phyloP scores from a whole-genome alignment of 23 tunicate species.

The Ascidia mentula region DNA sequence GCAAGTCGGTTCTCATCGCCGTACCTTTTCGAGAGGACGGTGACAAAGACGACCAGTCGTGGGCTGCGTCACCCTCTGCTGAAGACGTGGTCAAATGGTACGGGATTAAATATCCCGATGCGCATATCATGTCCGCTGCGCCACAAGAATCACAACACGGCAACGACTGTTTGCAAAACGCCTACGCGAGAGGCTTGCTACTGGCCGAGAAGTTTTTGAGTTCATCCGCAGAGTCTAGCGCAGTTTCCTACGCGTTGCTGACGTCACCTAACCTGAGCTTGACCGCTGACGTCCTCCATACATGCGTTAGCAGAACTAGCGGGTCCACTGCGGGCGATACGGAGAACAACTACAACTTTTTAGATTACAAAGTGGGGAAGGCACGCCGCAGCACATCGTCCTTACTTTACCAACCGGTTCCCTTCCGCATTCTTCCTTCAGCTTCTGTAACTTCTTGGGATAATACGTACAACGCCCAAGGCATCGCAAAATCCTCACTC shows the following conservation, averaged over 20 bases:
- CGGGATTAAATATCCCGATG: constrained; percentile 46
- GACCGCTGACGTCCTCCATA: constrained; percentile 15
- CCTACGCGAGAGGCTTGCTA: constrained; percentile 28
- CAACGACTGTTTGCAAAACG: not conserved
- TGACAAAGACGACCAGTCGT: not conserved
- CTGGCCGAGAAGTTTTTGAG: not conserved
- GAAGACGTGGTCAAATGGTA: constrained; percentile 60
- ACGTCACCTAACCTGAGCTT: constrained; percentile 39
- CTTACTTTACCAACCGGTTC: constrained; percentile 55
- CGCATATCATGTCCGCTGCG: constrained; percentile 24
- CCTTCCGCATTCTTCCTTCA: constrained; percentile 42
- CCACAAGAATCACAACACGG: not conserved
- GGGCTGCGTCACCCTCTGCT: constrained; percentile 41
- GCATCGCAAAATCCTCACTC: not conserved
- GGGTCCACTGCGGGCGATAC: not conserved
- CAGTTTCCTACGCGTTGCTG: constrained; percentile 14
- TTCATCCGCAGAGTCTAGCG: not conserved
- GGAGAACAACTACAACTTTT: constrained; percentile 31
- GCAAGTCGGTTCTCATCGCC: constrained; percentile 23
- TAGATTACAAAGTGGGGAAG: constrained; percentile 30
- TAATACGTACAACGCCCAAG: constrained; percentile 8
- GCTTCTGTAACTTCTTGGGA: constrained; percentile 17
- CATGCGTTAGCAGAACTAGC: constrained; percentile 27
- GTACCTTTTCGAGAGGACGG: not conserved
- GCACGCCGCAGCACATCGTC: not conserved